Evolutionary conservation across 2,797 vertebrate genomes (phyloP), one percentile per base, ranked within the genome.

Genomic region (Vultur gryphus): DNA sequence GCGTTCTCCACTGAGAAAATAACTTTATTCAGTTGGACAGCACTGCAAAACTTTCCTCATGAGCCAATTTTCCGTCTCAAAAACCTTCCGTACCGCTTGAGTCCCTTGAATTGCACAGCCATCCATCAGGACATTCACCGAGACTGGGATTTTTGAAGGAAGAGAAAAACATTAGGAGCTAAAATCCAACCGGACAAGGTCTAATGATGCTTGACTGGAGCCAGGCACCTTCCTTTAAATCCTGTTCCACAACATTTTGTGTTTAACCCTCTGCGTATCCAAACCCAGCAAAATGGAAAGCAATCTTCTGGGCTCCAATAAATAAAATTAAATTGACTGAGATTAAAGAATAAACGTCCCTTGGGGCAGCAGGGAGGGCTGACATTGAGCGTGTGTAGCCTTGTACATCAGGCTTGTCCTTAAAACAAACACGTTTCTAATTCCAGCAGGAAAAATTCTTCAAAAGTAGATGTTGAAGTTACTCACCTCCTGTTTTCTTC

Each of bases 51-150:
- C 33, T 39, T 58, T 7, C 65, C 33, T 24, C 46, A 12, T 3
- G 20, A 78, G 61, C 28, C 31, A 39, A 58, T 44, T 73, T 62
- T 58, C 61, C 10, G 0, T 13, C 71, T 73, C 61, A 18, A 37
- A 86, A 66, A 31, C 66, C 55, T 67, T 62, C 70, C 0, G 0
- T 7, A 39, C 15, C 0, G 0, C 69, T n/a, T 3, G 13, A 75
- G 69, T 15, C 57, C 67, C 69, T 16, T 18, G 3, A 66, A 62
- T 10, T 9, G 26, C 11, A 10, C 2, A 18, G n/a, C 31, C 65
- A 43, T 31, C 59, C 54, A 78, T 57, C 35, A 29, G 37, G 52
- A 46, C n/a, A 3, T 24, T 16, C 33, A 43, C 37, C 2, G 1
- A 77, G 65, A 16, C 9, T 2, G 3, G 14, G 70, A 41, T 62